Evolutionary conservation across 2,113 vertebrate genomes (phyloP).

Genomic region (Sander lucioperca): DNA sequence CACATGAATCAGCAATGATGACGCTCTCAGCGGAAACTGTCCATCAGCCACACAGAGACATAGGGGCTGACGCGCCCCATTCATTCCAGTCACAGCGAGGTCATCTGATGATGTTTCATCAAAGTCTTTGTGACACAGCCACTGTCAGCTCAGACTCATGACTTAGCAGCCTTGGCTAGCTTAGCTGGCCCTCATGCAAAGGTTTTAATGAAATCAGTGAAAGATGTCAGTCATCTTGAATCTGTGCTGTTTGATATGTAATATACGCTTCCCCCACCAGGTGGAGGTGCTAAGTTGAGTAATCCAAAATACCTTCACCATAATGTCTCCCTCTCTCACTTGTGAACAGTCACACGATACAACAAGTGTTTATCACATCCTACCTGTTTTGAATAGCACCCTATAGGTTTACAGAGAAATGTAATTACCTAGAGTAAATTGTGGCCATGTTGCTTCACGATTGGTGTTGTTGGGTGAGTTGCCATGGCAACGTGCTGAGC

Average conservation of each 20-base stretch:
- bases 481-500: constrained; percentile 27
- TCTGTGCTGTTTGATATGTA: constrained; percentile 23
- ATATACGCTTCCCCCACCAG: constrained; percentile 28
- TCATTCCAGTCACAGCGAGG: constrained; percentile 59
- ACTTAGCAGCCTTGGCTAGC: no score
- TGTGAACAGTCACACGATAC: background rate
- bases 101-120: constrained; percentile 67
- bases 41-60: constrained; percentile 31
- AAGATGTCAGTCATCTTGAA: background rate
- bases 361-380: background rate
- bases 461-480: constrained; percentile 45
- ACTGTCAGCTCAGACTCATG: constrained; percentile 1
- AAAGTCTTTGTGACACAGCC: constrained; percentile 31
- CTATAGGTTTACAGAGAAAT: background rate
- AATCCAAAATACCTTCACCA: background rate
- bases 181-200: background rate
- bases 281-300: constrained; percentile 45
- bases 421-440: constrained; percentile 9
- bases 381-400: background rate
- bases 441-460: constrained; percentile 10
- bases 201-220: background rate
- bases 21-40: constrained; percentile 51
- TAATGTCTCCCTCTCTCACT: background rate
- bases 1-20: constrained; percentile 39
- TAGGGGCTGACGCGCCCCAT: constrained; percentile 47